These are phyloP conservation scores for Craterocephalus amniculus DNA, from an alignment of 2,797 vertebrate species.

Conservation along the genomic window DNA sequence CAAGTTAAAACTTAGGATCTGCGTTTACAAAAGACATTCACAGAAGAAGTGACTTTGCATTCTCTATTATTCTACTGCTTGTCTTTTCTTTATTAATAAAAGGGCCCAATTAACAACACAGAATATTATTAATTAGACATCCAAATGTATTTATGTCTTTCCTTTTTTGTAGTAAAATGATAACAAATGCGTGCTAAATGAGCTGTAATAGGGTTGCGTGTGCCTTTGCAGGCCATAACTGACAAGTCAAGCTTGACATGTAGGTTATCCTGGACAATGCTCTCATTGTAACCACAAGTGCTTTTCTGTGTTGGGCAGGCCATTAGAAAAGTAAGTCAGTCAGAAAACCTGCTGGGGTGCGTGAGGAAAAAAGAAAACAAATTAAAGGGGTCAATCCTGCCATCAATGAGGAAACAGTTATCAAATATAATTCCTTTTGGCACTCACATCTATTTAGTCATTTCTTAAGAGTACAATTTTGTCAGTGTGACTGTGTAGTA, in stretches of 20 bases:
- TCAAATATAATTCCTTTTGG: slow-evolving; percentile 14
- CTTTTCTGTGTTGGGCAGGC: slow-evolving; percentile 63
- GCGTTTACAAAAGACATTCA: too few species aligned
- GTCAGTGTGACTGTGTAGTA: too few species aligned
- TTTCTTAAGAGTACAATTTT: too few species aligned
- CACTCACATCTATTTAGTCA: too few species aligned
- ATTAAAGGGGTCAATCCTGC: slow-evolving; percentile 36
- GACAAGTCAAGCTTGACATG: slow-evolving; percentile 74
- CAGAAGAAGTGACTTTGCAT: background rate
- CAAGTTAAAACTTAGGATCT: too few species aligned
- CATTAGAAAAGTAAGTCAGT: slow-evolving; percentile 73
- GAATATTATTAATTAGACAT: background rate
- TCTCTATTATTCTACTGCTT: background rate
- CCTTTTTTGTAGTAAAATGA: background rate
- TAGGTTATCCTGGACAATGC: slow-evolving; percentile 75
- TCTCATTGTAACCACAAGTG: slow-evolving; percentile 66
- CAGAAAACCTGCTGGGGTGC: slow-evolving; percentile 70
- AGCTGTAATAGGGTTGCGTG: slow-evolving; percentile 36
- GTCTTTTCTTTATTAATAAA: slow-evolving; percentile 12
- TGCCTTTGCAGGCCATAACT: slow-evolving; percentile 45
- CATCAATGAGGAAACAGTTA: slow-evolving; percentile 43
- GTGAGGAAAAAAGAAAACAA: slow-evolving; percentile 34
- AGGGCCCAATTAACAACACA: background rate
- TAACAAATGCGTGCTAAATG: slow-evolving; percentile 5
- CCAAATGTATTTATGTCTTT: background rate